Conservation (phyloP, 2,113 vertebrate species). For the Corythornis madagascariensis region DNA sequence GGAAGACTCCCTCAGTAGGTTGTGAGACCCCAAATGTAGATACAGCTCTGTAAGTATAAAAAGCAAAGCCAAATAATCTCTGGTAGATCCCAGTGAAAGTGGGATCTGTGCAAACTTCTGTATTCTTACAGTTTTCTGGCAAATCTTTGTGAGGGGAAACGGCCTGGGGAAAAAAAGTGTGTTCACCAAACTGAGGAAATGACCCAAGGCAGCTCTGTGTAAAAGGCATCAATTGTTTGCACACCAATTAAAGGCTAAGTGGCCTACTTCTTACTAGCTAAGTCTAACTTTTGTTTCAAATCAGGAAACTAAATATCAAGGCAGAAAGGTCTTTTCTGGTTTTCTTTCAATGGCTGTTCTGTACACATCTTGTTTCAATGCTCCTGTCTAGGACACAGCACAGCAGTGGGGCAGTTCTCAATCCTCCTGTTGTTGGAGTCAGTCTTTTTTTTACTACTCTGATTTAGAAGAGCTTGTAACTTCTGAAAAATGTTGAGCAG, state of each 20-base stretch:
- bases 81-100: not conserved
- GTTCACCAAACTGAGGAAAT: slow-evolving; percentile 8
- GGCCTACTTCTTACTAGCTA: slow-evolving; percentile 20
- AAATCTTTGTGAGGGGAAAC: not conserved
- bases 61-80: not conserved
- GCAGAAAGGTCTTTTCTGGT: not conserved
- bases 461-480: not conserved
- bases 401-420: not conserved
- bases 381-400: not conserved
- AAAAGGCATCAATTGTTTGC: slow-evolving; percentile 33
- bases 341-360: not conserved
- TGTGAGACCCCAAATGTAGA: not conserved
- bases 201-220: not conserved
- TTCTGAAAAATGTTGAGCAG: not conserved
- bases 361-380: not conserved
- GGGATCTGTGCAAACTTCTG: not conserved
- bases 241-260: slow-evolving; percentile 18
- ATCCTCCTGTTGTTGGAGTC: not conserved
- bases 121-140: not conserved
- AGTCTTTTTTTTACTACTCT: not conserved
- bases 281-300: slow-evolving; percentile 17
- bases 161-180: not conserved
- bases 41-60: not conserved
- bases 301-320: slow-evolving; percentile 21
- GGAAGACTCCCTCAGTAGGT: not conserved